Evolutionary conservation across 2,888 invertebrate species (phyloP).

Genomic region (Lithophane semibrunnea): DNA sequence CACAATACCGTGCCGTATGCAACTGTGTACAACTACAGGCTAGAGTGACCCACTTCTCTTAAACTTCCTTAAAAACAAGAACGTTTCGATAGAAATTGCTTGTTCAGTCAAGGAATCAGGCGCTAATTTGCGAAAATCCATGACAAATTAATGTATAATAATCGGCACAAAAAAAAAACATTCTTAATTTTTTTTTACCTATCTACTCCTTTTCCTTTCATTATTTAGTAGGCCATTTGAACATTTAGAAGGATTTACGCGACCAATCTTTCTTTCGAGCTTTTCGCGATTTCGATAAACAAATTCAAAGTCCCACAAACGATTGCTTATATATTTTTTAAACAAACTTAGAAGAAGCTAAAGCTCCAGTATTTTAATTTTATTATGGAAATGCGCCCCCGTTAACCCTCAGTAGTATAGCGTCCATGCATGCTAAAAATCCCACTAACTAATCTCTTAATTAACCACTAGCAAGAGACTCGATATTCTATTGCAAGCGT

Average conservation of each 20-base stretch:
- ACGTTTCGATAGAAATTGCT: constrained; percentile 49
- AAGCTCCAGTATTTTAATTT: too few relatives aligned
- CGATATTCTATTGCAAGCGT: constrained; percentile 5
- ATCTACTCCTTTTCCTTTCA: neutral
- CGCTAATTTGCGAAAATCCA: neutral
- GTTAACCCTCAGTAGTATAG: too few relatives aligned
- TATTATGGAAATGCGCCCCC: too few relatives aligned
- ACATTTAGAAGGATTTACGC: neutral
- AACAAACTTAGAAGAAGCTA: too few relatives aligned
- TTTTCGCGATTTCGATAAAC: neutral
- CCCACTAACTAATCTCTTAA: neutral
- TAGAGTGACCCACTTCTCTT: constrained; percentile 69
- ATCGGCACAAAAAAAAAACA: too few relatives aligned
- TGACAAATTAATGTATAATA: neutral
- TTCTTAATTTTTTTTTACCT: too few relatives aligned
- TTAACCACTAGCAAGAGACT: neutral
- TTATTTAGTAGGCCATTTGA: constrained; percentile 33
- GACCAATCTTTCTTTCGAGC: neutral
- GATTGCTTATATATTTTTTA: too few relatives aligned
- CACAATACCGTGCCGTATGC: constrained; percentile 56
- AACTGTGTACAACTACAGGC: constrained; percentile 59
- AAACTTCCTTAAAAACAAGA: constrained; percentile 63
- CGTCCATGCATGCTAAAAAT: too few relatives aligned
- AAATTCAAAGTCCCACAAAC: neutral
- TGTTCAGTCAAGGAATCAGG: constrained; percentile 9